Conservation (phyloP, 2,797 vertebrate species). For the Mormyrus hasselquistii region DNA sequence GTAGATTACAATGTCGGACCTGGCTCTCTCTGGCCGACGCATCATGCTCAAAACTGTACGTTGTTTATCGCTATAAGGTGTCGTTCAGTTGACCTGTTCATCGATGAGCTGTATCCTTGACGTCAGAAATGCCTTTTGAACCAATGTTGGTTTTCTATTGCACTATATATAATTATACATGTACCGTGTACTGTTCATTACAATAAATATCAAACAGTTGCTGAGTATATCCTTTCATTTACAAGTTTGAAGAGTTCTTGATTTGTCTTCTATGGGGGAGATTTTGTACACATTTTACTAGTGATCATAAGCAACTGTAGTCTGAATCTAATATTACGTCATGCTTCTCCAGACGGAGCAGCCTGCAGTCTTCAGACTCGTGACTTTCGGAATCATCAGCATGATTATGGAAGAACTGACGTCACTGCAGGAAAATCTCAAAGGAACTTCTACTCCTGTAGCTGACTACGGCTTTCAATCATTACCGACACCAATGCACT, state of each 20-base stretch:
- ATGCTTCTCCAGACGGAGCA: neutral
- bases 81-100: slow-evolving; percentile 48
- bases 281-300: neutral
- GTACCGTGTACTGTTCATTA: slow-evolving; percentile 61
- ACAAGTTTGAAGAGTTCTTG: neutral
- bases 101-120: slow-evolving; percentile 48
- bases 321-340: neutral
- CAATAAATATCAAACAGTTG: slow-evolving; percentile 39
- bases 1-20: neutral
- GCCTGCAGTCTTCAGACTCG: neutral
- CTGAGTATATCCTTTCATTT: neutral
- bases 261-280: neutral
- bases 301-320: neutral
- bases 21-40: slow-evolving; percentile 45
- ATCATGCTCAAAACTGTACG: slow-evolving; percentile 53
- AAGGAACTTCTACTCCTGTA: neutral
- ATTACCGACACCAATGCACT: neutral
- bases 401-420: neutral
- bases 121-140: slow-evolving; percentile 44
- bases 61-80: slow-evolving; percentile 50
- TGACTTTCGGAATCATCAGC: neutral
- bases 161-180: slow-evolving; percentile 52
- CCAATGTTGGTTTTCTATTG: slow-evolving; percentile 50
- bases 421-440: neutral
- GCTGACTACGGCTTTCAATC: neutral